Evolutionary conservation across 2,888 invertebrate species (phyloP).

Genomic region (Troglohyphantes excavatus): DNA sequence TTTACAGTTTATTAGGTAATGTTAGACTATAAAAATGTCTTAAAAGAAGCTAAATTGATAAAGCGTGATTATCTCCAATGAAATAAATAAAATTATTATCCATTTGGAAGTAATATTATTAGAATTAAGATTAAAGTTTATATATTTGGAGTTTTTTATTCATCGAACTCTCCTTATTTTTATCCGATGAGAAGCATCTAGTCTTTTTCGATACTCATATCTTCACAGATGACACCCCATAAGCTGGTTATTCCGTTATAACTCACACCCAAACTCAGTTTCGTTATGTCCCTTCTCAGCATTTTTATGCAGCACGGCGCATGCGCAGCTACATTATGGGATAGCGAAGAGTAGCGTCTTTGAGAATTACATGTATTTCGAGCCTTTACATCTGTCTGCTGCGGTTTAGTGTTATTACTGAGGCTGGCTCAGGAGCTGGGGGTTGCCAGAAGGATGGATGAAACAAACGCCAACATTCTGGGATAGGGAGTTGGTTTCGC

Average conservation of each 20-base stretch:
- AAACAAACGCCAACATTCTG: not conserved
- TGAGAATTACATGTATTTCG: slow-evolving; percentile 51
- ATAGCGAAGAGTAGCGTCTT: not conserved
- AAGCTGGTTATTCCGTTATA: slow-evolving; percentile 5
- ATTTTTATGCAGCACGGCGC: not conserved
- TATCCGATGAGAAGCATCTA: not conserved
- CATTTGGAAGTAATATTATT: too few species aligned
- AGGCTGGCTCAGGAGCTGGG: slow-evolving; percentile 8
- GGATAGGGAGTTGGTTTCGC: not conserved
- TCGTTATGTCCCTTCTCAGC: not conserved
- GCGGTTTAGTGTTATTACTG: slow-evolving; percentile 66
- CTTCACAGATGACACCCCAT: slow-evolving; percentile 21
- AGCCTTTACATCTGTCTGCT: slow-evolving; percentile 60
- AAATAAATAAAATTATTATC: too few species aligned
- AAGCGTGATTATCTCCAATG: too few species aligned
- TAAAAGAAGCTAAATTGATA: too few species aligned
- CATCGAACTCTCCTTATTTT: not conserved
- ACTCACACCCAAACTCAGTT: not conserved
- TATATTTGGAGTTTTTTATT: not conserved
- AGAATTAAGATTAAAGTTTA: not conserved
- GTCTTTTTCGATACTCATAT: not conserved
- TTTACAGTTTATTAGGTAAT: too few species aligned
- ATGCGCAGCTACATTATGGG: slow-evolving; percentile 6
- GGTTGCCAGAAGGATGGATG: slow-evolving; percentile 4
- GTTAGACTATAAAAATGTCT: too few species aligned